These are phyloP conservation scores for Xiphorhynchus erythropygius DNA, from an alignment of 2,797 vertebrate genomes.

Conservation along the genomic window DNA sequence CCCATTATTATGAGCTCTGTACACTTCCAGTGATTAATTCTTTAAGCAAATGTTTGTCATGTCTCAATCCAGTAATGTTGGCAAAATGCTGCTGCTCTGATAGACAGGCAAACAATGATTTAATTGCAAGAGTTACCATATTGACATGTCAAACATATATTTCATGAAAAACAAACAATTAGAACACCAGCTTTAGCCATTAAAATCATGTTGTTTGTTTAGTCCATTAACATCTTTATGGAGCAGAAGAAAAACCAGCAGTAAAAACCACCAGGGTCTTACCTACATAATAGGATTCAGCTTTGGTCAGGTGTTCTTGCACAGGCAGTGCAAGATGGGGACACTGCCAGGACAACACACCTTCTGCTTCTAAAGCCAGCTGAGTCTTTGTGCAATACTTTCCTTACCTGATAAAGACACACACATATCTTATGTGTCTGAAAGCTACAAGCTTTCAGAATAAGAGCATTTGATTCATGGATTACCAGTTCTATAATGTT, in stretches of 20 bases:
- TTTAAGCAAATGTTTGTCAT: background rate
- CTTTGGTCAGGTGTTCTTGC: background rate
- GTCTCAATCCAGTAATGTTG: background rate
- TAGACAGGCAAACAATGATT: background rate
- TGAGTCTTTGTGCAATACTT: background rate
- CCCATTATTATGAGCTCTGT: background rate
- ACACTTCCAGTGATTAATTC: background rate
- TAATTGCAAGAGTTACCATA: background rate
- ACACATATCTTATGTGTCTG: fast-evolving
- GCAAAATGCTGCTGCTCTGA: background rate
- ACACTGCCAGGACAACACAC: background rate
- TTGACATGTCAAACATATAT: background rate
- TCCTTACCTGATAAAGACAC: background rate
- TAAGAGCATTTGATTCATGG: background rate
- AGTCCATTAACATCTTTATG: background rate
- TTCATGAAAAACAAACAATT: background rate
- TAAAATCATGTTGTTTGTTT: background rate
- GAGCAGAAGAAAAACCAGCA: background rate
- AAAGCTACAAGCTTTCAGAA: background rate
- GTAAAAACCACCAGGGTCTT: background rate
- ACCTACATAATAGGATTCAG: background rate
- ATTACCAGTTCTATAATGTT: background rate
- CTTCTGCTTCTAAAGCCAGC: background rate
- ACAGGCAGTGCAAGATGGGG: background rate
- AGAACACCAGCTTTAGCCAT: background rate